A percentile compares a stretch with the other conserved stretches of the same genome.
phyloP scores from a whole-genome alignment of 2,113 vertebrate species.

The Aegypius monachus region DNA sequence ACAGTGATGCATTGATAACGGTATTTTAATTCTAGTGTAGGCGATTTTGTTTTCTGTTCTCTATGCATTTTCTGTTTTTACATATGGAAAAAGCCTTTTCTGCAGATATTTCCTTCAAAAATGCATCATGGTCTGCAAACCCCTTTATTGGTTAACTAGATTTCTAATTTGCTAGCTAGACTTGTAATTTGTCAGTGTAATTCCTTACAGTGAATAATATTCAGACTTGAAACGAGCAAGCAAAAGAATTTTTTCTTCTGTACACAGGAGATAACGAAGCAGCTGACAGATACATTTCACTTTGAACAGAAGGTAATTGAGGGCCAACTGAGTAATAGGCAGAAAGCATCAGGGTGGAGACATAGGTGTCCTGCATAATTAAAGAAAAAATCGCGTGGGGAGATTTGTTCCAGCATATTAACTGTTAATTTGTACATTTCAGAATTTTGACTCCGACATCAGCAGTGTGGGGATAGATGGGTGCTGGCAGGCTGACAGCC shows the following conservation, averaged over 20 bases:
- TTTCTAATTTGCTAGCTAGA: not conserved
- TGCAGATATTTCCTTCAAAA: not conserved
- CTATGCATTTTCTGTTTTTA: not conserved
- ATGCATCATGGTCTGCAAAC: not conserved
- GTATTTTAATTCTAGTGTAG: not conserved
- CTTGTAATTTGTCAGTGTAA: not conserved
- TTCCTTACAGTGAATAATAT: not conserved
- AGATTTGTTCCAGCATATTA: not conserved
- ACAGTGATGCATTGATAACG: not conserved
- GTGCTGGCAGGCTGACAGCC: conserved; percentile 85
- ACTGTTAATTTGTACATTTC: not conserved
- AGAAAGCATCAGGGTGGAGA: not conserved
- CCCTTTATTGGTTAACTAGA: not conserved
- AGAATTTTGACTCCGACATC: conserved; percentile 87
- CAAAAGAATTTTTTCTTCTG: not conserved
- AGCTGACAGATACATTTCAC: not conserved
- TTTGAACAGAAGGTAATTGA: not conserved
- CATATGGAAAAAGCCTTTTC: not conserved
- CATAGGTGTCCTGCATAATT: not conserved
- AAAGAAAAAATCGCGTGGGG: not conserved
- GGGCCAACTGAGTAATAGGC: not conserved
- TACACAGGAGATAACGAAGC: not conserved
- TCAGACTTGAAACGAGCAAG: not conserved
- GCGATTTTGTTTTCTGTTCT: not conserved
- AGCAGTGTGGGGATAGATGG: conserved; percentile 85